Evolutionary conservation across 2,797 vertebrate genomes (phyloP).

Genomic region (Lycodopsis pacificus): DNA sequence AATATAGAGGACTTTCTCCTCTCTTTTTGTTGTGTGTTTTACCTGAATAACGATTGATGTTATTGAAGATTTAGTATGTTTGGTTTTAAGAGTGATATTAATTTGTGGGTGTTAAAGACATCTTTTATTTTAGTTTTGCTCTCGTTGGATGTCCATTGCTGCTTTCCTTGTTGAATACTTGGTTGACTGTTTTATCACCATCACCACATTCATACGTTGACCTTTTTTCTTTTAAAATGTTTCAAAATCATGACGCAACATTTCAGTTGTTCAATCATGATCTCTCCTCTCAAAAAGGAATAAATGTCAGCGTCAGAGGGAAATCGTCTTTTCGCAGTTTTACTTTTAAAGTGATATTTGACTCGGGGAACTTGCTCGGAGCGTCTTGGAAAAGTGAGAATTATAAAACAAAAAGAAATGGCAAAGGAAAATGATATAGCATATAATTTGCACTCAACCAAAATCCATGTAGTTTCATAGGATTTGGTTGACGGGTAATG

Average conservation of each 20-base stretch:
- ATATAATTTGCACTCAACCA: slow-evolving; percentile 22
- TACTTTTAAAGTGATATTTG: slow-evolving; percentile 19
- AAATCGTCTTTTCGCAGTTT: slow-evolving; percentile 21
- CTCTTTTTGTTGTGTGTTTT: slow-evolving; percentile 59
- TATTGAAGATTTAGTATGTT: slow-evolving; percentile 35
- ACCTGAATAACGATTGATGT: slow-evolving; percentile 45
- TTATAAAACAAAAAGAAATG: background rate
- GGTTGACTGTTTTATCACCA: background rate
- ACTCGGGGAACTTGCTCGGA: background rate
- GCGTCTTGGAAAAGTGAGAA: background rate
- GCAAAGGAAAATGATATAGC: slow-evolving; percentile 7
- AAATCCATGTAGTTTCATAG: slow-evolving; percentile 4
- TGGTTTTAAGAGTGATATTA: slow-evolving; percentile 58
- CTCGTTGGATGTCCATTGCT: background rate
- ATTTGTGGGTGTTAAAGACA: slow-evolving; percentile 30
- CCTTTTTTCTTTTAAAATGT: slow-evolving; percentile 8
- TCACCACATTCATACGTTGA: background rate
- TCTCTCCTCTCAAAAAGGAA: slow-evolving; percentile 7
- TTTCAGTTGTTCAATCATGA: slow-evolving; percentile 57
- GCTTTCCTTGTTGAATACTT: slow-evolving; percentile 3
- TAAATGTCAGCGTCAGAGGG: slow-evolving; percentile 1
- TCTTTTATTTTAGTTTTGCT: slow-evolving; percentile 25
- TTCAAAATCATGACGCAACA: slow-evolving; percentile 50
- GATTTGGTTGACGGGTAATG: slow-evolving; percentile 4
- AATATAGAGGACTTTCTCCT: slow-evolving; percentile 58